These are phyloP conservation scores for Hippocampus guttulatus DNA, from an alignment of 2,113 vertebrate genomes.

Conservation along the genomic window DNA sequence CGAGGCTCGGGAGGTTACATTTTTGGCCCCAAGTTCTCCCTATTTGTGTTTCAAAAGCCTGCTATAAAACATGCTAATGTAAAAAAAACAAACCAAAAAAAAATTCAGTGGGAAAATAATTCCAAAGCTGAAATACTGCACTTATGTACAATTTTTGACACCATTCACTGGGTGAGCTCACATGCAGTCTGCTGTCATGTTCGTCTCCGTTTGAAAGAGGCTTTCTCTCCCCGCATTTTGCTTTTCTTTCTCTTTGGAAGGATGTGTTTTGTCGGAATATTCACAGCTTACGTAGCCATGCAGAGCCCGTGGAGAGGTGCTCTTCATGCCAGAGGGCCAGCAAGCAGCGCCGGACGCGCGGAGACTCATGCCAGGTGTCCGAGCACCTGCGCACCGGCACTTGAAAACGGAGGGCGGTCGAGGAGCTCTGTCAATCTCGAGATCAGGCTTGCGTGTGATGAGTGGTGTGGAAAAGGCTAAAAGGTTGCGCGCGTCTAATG, in stretches of 20 bases:
- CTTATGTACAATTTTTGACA: conserved; percentile 56
- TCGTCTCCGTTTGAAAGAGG: conserved; percentile 45
- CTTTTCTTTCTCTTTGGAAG: conserved; percentile 31
- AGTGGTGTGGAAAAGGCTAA: conserved; percentile 58
- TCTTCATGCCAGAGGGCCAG: conserved; percentile 84
- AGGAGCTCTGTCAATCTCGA: conserved; percentile 53
- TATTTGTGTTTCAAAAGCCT: conserved; percentile 30
- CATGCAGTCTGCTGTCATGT: conserved; percentile 34
- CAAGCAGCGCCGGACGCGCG: conserved; percentile 67
- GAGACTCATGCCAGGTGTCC: conserved; percentile 68
- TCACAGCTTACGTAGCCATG: conserved; percentile 82
- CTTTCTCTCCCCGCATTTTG: conserved; percentile 64
- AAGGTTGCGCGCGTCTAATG: conserved; percentile 66
- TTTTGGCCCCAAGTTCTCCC: conserved; percentile 41
- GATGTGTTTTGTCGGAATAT: conserved; percentile 50
- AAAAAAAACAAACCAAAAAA: conserved; percentile 61
- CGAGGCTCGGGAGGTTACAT: conserved; percentile 15
- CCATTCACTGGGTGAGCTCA: conserved; percentile 8
- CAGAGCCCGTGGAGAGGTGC: conserved; percentile 78
- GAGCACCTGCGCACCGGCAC: conserved; percentile 65
- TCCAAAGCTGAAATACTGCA: conserved; percentile 54
- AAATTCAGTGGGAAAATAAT: conserved; percentile 74
- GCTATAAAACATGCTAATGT: conserved; percentile 76
- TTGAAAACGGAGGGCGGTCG: conserved; percentile 46
- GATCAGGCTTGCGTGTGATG: conserved; percentile 42